Evolutionary conservation across 2,797 vertebrate genomes (phyloP), one percentile per base, ranked within the genome.

Genomic region (Phrynocephalus forsythii): DNA sequence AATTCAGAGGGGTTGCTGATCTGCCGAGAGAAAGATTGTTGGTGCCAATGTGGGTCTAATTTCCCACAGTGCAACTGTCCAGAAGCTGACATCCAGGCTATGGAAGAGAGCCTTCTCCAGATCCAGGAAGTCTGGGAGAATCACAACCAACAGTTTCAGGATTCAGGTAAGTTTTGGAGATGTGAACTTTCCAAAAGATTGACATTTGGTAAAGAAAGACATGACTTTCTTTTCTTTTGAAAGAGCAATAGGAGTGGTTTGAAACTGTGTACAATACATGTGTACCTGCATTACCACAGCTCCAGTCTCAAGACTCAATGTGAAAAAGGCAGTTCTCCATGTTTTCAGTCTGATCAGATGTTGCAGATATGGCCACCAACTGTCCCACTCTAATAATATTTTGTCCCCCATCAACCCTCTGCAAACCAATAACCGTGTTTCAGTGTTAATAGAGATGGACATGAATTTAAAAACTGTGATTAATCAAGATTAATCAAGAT

Each of bases 31-130:
- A 98, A 98, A 1, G 99, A 99, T 96, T 99, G 99, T 95, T 98
- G 96, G 98, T 99, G 99, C 95, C 97, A 95, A 52, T 99, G 99
- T 94, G 97, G 97, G 26, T 85, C 97, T 2, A 92, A 97, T 82
- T 99, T 98, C 93, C 98, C 98, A 13, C 97, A 97, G 83, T 99
- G 99, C 96, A 99, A 99, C 96, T 99, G 99, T 93, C 99, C 99
- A 0, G 97, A 98, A 1, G 94, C 98, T 0, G 99, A 99, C 93
- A 96, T 99, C 96, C 98, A 98, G 91, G 97, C 98, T 13, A 98
- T 99, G 98, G 98, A 99, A 94, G 97, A 97, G 72, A 98, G 97
- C 95, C 96, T 99, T 92, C 95, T 95, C 86, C 98, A 99, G 95
- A 97, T 97, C 92, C 98, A 97, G 86, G 96, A 97, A 1, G 95